These are phyloP conservation scores for Phyllotreta cruciferae DNA, from an alignment of 2,888 invertebrate genomes.

Conservation along the genomic window DNA sequence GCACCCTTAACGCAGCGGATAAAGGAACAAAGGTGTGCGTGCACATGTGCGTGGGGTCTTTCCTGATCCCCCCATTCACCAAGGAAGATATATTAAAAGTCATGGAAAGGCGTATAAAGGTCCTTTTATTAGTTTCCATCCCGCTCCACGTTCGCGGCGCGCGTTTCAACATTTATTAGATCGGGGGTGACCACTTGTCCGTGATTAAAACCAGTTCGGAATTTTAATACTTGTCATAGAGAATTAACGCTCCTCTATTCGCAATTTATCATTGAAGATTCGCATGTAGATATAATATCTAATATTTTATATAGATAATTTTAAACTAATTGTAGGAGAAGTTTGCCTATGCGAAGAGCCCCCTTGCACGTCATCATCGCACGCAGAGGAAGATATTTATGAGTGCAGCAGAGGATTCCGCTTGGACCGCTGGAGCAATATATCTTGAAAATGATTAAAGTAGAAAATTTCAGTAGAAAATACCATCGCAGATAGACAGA, in stretches of 20 bases:
- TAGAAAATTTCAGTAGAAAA: conserved; percentile 48
- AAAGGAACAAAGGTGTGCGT: conserved; percentile 37
- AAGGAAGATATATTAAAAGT: conserved; percentile 41
- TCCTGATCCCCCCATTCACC: neutral
- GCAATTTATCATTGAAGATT: too few species aligned
- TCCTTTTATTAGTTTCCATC: conserved; percentile 48
- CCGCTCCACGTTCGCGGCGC: conserved; percentile 46
- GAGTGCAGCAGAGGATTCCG: conserved; percentile 11
- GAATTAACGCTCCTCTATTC: conserved; percentile 52
- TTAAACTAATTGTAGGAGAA: too few species aligned
- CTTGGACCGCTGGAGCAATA: conserved; percentile 31
- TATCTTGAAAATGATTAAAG: conserved; percentile 50
- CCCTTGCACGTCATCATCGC: too few species aligned
- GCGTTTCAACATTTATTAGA: conserved; percentile 56
- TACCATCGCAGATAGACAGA: conserved; percentile 55
- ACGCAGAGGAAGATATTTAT: too few species aligned
- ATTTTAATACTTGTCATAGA: conserved; percentile 58
- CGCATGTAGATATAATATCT: too few species aligned
- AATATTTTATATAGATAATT: too few species aligned
- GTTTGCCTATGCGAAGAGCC: too few species aligned
- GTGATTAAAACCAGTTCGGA: conserved; percentile 56
- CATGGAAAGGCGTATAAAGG: conserved; percentile 36
- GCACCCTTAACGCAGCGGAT: conserved; percentile 15
- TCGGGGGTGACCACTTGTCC: conserved; percentile 58
- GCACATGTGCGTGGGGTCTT: conserved; percentile 32